Evolutionary conservation across 2,113 vertebrate genomes (phyloP).

Genomic region (Rostratula benghalensis): DNA sequence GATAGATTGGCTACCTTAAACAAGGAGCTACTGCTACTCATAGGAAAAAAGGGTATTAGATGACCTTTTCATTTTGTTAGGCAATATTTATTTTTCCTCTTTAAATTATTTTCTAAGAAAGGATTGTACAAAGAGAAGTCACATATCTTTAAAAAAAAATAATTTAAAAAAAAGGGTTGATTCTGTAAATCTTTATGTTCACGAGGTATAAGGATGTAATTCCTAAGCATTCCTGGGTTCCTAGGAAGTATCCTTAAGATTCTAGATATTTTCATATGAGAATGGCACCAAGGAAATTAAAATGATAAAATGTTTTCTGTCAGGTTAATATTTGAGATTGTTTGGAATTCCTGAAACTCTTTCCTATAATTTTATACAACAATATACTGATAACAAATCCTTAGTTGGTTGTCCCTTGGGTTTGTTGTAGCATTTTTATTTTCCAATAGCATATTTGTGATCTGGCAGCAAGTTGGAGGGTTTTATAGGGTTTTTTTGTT

Average conservation of each 20-base stretch:
- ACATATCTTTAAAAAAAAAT: not conserved
- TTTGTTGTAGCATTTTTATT: not conserved
- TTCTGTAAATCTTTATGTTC: not conserved
- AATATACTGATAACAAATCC: not conserved
- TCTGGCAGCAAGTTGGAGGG: not conserved
- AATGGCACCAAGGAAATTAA: not conserved
- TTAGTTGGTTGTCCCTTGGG: not conserved
- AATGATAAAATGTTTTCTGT: not conserved
- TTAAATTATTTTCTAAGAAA: not conserved
- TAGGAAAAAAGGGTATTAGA: not conserved
- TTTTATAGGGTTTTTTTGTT: not conserved
- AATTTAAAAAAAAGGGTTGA: not conserved
- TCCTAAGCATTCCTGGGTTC: not conserved
- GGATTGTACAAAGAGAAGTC: not conserved
- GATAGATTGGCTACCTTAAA: not conserved
- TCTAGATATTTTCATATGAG: not conserved
- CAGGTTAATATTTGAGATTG: not conserved
- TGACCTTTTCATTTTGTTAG: not conserved
- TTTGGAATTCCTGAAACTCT: not conserved
- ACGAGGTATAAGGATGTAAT: not conserved
- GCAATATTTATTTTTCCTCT: not conserved
- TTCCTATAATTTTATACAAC: not conserved
- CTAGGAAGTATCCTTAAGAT: not conserved
- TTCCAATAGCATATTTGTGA: not conserved
- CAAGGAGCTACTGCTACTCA: not conserved